phyloP scores from a whole-genome alignment of 2,797 vertebrate species.

The Microcaecilia unicolor region DNA sequence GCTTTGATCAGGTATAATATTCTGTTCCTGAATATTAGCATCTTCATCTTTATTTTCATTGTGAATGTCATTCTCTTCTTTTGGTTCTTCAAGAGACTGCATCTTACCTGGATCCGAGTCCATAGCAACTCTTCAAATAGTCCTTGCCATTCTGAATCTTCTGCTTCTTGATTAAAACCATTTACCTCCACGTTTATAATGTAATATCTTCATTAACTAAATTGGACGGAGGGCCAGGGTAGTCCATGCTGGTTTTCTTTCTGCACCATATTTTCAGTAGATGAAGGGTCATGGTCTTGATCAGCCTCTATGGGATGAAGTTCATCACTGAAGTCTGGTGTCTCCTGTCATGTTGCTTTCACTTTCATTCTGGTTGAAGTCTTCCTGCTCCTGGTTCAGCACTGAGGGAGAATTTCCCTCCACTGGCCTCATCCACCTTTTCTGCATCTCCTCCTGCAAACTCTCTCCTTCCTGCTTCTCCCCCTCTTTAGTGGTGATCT shows the following conservation, averaged over 20 bases:
- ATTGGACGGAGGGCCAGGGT: too few relatives aligned
- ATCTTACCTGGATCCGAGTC: neutral
- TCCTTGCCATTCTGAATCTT: too few relatives aligned
- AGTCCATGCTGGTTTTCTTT: too few relatives aligned
- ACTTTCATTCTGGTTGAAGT: rapidly evolving
- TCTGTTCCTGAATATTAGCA: neutral
- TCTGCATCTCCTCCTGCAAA: neutral
- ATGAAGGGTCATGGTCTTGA: neutral
- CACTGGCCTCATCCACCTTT: neutral
- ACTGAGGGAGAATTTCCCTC: neutral
- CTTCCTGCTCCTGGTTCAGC: neutral
- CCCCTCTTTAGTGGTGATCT: too few relatives aligned
- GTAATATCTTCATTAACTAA: too few relatives aligned
- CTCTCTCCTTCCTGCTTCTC: too few relatives aligned
- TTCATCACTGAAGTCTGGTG: too few relatives aligned
- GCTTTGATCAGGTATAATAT: neutral
- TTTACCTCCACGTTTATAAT: too few relatives aligned
- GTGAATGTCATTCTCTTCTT: neutral
- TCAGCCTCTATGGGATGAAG: neutral
- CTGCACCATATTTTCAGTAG: neutral
- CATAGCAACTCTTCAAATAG: neutral
- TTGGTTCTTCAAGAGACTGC: neutral
- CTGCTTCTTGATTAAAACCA: too few relatives aligned
- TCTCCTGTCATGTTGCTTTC: neutral
- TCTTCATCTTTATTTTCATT: neutral